These are phyloP conservation scores for Aurelia aurita DNA, from an alignment of 30 jellyfish, hydroid and myxozoan genomes.

Conservation along the genomic window DNA sequence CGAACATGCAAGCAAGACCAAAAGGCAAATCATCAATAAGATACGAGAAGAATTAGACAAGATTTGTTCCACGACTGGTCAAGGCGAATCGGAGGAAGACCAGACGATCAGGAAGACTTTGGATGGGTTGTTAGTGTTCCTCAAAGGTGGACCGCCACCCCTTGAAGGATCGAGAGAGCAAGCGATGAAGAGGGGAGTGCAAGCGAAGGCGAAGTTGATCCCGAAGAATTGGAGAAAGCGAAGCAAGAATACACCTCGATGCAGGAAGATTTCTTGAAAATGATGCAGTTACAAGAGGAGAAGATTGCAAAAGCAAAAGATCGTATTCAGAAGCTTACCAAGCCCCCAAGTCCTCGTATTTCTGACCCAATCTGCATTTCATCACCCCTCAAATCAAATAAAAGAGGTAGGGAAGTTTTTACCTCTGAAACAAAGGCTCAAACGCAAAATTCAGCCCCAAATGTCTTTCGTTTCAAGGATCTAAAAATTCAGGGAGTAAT, in stretches of 20 bases:
- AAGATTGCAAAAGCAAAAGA: not conserved
- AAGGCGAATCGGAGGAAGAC: conserved; percentile 10
- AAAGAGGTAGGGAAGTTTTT: conserved; percentile 21
- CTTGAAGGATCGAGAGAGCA: not conserved
- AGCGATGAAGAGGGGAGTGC: not conserved
- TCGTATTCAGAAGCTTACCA: conserved; percentile 4
- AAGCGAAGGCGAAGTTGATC: conserved; percentile 8
- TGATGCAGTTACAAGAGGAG: not conserved
- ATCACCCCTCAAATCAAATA: conserved; percentile 3
- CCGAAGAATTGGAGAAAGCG: conserved; percentile 4
- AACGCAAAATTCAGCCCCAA: not conserved
- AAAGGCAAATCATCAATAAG: not conserved
- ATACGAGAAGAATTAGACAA: not conserved
- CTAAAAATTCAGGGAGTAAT: conserved; percentile 44
- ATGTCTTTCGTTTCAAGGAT: conserved; percentile 41
- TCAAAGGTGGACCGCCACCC: conserved; percentile 6
- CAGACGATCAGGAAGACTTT: not conserved
- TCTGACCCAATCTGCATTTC: not conserved
- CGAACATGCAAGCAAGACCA: not conserved
- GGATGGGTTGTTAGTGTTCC: not conserved
- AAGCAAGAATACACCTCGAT: not conserved
- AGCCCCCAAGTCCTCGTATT: conserved; percentile 2
- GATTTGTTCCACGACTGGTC: not conserved
- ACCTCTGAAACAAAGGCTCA: conserved; percentile 16
- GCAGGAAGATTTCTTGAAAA: conserved; percentile 25